These are phyloP conservation scores for Nasonia giraulti DNA, from an alignment of 1,140 invertebrate species.

Conservation along the genomic window DNA sequence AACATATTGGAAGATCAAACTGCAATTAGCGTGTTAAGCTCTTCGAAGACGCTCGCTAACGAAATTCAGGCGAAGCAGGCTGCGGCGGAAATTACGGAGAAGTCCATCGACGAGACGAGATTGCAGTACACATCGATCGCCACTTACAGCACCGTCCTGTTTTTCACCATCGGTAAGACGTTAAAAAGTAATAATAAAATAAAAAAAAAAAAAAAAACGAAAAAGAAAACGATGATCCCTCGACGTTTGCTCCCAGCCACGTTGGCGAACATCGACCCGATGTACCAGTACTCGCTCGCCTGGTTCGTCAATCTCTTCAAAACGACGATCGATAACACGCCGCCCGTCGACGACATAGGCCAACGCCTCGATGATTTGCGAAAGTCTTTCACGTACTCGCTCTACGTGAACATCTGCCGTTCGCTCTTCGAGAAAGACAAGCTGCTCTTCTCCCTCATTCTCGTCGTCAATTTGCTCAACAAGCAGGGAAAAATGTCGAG, in stretches of 20 bases:
- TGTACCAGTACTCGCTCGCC: slow-evolving; percentile 96
- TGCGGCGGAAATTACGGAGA: slow-evolving; percentile 90
- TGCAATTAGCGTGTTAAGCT: slow-evolving; percentile 92
- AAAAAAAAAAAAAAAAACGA: neutral
- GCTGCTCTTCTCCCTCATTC: slow-evolving; percentile 91
- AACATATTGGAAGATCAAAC: slow-evolving; percentile 97
- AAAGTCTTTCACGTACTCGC: slow-evolving; percentile 90
- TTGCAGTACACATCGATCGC: slow-evolving; percentile 92
- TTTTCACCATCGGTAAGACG: slow-evolving; percentile 90
- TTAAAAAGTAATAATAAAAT: neutral
- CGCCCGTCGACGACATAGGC: slow-evolving; percentile 86
- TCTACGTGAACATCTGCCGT: slow-evolving; percentile 94
- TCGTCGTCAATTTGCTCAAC: slow-evolving; percentile 89
- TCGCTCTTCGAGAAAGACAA: slow-evolving; percentile 97
- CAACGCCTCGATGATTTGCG: slow-evolving; percentile 84
- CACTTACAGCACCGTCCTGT: slow-evolving; percentile 90
- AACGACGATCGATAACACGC: slow-evolving; percentile 92
- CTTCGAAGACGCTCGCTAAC: slow-evolving; percentile 91
- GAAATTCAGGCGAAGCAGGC: slow-evolving; percentile 93
- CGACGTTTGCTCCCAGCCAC: slow-evolving; percentile 76
- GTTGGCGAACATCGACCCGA: slow-evolving; percentile 94
- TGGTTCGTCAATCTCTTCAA: slow-evolving; percentile 96
- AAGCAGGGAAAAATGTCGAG: slow-evolving; percentile 82
- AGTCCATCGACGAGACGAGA: slow-evolving; percentile 87
- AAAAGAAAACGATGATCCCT: too few species aligned